A percentile compares a stretch with the other conserved stretches of the same genome.
Evolutionary conservation across 2,888 invertebrate species (phyloP).

Genomic region (Nudaria mundana): DNA sequence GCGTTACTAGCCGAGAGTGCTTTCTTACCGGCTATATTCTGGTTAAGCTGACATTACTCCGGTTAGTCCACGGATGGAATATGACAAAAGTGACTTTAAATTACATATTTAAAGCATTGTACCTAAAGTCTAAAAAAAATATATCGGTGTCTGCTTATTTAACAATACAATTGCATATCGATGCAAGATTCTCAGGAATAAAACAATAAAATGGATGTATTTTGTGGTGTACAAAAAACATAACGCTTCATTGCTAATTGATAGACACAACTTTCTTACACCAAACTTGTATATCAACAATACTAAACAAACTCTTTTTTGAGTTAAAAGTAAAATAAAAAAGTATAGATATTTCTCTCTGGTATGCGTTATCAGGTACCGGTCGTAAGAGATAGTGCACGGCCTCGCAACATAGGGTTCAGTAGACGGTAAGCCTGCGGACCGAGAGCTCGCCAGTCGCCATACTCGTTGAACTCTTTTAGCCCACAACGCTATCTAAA

Average conservation of each 20-base stretch:
- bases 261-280: neutral
- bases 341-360: constrained; percentile 51
- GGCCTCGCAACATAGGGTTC: constrained; percentile 43
- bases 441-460: constrained; percentile 62
- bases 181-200: neutral
- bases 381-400: constrained; percentile 66
- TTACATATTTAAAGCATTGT: too few relatives aligned
- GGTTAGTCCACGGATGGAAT: too few relatives aligned
- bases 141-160: too few relatives aligned
- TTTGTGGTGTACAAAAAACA: neutral
- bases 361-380: constrained; percentile 68
- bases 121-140: too few relatives aligned
- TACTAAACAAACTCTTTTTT: constrained; percentile 27
- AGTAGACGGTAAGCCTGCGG: constrained; percentile 53
- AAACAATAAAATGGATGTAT: too few relatives aligned
- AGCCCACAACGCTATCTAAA: constrained; percentile 22
- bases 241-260: neutral
- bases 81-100: too few relatives aligned
- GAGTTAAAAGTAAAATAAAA: constrained; percentile 25
- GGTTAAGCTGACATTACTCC: too few relatives aligned
- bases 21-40: too few relatives aligned
- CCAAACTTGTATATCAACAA: neutral
- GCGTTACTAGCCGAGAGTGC: too few relatives aligned
- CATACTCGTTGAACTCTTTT: constrained; percentile 52
- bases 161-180: too few relatives aligned